These are phyloP conservation scores for Euphonia xanthogaster DNA, from an alignment of 2,797 vertebrate species.

Conservation along the genomic window DNA sequence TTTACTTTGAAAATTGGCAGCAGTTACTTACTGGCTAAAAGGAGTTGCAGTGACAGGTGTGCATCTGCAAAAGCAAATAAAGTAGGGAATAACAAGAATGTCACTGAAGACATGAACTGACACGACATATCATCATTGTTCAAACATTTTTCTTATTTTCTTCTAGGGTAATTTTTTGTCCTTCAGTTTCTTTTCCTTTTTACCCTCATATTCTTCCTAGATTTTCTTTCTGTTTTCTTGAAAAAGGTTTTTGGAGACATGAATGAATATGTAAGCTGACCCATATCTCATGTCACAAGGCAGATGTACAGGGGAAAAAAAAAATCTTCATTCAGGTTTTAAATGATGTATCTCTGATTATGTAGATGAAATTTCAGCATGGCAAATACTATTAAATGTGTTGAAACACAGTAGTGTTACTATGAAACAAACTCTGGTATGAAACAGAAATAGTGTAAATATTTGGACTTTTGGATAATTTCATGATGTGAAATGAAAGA, in stretches of 20 bases:
- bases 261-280: background rate
- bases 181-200: background rate
- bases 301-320: background rate
- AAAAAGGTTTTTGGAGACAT: background rate
- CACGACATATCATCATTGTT: background rate
- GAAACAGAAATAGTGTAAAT: background rate
- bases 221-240: background rate
- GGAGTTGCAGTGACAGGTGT: background rate
- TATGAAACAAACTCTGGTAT: background rate
- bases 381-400: background rate
- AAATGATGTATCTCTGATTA: background rate
- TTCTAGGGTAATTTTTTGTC: background rate
- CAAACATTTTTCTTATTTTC: background rate
- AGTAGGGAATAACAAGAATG: background rate
- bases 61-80: background rate
- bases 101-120: background rate
- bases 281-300: background rate
- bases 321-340: background rate
- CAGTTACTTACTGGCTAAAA: background rate
- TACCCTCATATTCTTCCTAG: background rate
- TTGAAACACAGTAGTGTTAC: background rate
- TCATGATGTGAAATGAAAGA: background rate
- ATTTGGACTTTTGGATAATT: background rate
- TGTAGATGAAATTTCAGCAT: background rate
- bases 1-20: background rate